phyloP scores from a whole-genome alignment of 2,888 invertebrate species.

The Anorthoa munda region DNA sequence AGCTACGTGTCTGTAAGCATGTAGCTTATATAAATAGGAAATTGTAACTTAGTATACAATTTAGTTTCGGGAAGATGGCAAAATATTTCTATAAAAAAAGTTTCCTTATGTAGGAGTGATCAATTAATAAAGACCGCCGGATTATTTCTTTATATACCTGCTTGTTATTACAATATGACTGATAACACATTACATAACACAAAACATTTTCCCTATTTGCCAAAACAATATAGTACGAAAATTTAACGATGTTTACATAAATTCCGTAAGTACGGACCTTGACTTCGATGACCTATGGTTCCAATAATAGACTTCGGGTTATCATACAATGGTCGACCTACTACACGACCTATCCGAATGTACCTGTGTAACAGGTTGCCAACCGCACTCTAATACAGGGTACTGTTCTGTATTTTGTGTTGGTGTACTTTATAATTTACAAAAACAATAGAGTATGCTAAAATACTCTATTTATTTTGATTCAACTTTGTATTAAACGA shows the following conservation, averaged over 20 bases:
- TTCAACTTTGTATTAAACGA: too few relatives aligned
- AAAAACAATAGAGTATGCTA: too few relatives aligned
- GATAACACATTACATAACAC: neutral
- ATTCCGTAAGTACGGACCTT: constrained; percentile 17
- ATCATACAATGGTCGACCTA: constrained; percentile 30
- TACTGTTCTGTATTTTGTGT: too few relatives aligned
- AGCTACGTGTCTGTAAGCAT: constrained; percentile 9
- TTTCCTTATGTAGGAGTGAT: neutral
- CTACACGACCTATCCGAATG: neutral
- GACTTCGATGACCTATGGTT: constrained; percentile 14
- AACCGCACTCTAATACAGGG: too few relatives aligned
- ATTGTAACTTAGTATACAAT: neutral
- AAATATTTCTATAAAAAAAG: neutral
- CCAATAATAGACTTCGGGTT: constrained; percentile 11
- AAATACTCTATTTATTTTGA: too few relatives aligned
- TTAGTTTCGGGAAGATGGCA: constrained; percentile 3
- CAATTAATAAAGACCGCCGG: neutral
- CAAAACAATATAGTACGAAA: constrained; percentile 14
- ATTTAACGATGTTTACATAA: constrained; percentile 40
- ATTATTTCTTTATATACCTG: neutral
- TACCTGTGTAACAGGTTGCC: too few relatives aligned
- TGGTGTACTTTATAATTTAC: too few relatives aligned
- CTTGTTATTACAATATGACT: neutral
- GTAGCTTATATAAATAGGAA: neutral
- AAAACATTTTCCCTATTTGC: constrained; percentile 27